Percentiles rank a stretch among this genome's conserved stretches.
These are phyloP conservation scores for Actias luna DNA, from an alignment of 2,888 invertebrate genomes.

Conservation along the genomic window DNA sequence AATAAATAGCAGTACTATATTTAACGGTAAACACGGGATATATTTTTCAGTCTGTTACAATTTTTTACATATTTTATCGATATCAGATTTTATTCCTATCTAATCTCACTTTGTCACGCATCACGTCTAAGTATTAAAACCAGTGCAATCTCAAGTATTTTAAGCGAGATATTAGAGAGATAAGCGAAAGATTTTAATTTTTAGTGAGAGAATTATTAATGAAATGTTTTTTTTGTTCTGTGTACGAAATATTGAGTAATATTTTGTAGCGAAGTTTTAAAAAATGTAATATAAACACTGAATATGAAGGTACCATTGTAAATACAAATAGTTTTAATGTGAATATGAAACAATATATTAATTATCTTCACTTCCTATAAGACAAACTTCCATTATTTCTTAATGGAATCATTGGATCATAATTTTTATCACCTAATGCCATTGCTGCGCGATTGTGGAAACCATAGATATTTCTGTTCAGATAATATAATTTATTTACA, in stretches of 20 bases:
- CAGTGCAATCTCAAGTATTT: neutral
- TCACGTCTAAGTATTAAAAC: neutral
- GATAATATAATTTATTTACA: too few species aligned
- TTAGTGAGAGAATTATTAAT: neutral
- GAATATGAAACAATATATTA: neutral
- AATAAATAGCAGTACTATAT: too few species aligned
- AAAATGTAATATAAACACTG: neutral
- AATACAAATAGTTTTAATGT: neutral
- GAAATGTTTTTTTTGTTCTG: neutral
- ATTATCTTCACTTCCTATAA: neutral
- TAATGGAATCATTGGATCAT: too few species aligned
- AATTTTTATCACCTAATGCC: too few species aligned
- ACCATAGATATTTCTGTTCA: too few species aligned
- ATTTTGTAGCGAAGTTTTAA: neutral
- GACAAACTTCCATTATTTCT: too few species aligned
- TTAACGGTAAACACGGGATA: neutral
- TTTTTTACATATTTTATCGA: neutral
- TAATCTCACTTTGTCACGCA: neutral
- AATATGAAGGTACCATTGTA: neutral
- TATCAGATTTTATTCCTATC: neutral
- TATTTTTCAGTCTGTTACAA: neutral
- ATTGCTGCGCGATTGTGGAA: too few species aligned
- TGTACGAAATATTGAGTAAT: neutral
- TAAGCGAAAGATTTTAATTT: too few species aligned
- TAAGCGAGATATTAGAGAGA: too few species aligned